Conservation (phyloP, 2,797 vertebrate species). For the Tauraco hartlaubi region DNA sequence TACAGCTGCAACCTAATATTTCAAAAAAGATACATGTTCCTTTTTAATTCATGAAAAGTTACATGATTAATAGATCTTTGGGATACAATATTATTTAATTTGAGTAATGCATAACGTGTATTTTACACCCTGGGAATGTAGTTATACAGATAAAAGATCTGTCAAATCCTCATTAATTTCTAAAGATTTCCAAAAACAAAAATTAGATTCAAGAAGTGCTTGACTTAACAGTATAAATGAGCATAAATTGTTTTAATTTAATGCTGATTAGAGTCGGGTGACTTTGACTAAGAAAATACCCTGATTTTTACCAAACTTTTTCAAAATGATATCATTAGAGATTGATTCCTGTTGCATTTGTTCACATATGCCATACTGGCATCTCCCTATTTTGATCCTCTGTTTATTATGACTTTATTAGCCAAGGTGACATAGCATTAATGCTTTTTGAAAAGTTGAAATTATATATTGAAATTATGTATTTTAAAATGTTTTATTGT, state of each 20-base stretch:
- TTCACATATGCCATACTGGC: neutral
- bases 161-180: neutral
- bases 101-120: neutral
- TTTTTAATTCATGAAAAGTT: neutral
- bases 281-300: neutral
- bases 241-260: neutral
- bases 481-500: neutral
- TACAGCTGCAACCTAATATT: neutral
- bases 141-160: neutral
- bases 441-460: neutral
- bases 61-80: neutral
- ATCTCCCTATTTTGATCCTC: neutral
- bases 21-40: neutral
- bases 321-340: fast-evolving
- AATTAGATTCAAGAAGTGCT: neutral
- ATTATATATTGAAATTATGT: neutral
- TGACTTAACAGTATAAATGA: neutral
- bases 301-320: neutral
- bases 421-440: neutral
- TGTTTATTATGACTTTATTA: neutral
- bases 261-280: neutral
- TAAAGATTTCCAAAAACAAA: neutral
- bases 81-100: neutral
- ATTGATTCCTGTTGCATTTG: neutral
- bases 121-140: neutral